Evolutionary conservation across 2,797 vertebrate species (phyloP).

Genomic region (Paguma larvata): DNA sequence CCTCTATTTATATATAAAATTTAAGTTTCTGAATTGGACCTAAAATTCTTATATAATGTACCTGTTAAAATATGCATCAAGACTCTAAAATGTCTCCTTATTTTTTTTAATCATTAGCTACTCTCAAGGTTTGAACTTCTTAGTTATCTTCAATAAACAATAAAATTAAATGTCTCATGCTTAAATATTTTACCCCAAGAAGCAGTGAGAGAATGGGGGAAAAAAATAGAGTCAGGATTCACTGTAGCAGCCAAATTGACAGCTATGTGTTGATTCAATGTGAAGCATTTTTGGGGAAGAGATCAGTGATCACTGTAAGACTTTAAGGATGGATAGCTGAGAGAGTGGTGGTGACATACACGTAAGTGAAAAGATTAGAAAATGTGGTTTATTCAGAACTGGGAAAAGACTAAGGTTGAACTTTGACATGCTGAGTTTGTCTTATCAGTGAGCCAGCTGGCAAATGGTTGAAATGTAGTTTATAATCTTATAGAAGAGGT

Average conservation of each 20-base stretch:
- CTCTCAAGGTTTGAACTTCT: background rate
- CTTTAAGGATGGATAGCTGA: background rate
- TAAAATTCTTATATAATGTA: background rate
- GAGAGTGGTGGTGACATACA: background rate
- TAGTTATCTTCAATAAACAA: background rate
- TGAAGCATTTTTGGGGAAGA: background rate
- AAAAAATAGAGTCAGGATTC: background rate
- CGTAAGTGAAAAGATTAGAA: background rate
- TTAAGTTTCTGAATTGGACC: background rate
- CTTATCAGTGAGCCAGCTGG: background rate
- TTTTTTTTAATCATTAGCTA: background rate
- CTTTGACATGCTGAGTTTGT: background rate
- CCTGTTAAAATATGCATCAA: background rate
- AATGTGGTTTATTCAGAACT: background rate
- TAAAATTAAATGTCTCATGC: background rate
- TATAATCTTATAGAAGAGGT: background rate
- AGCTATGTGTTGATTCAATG: background rate
- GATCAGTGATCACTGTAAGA: background rate
- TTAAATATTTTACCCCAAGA: background rate
- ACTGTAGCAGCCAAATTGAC: background rate
- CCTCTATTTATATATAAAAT: background rate
- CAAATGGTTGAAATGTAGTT: background rate
- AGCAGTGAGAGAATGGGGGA: background rate
- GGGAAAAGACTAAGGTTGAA: background rate
- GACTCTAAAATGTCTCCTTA: background rate